Evolutionary conservation across 2,888 invertebrate species (phyloP).

Genomic region (Girardia tigrina): DNA sequence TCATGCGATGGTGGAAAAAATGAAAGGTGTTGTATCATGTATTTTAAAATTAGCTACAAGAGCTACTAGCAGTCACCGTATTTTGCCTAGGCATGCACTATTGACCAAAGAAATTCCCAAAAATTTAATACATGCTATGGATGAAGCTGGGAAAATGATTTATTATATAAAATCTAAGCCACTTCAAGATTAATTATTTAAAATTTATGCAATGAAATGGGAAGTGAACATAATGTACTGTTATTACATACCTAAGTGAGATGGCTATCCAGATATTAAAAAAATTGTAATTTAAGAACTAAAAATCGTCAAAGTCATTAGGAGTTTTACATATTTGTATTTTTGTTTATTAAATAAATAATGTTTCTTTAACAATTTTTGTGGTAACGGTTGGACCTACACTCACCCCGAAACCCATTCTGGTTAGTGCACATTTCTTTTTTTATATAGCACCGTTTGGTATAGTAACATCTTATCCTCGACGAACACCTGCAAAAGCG

Average conservation of each 20-base stretch:
- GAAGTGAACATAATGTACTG: background rate
- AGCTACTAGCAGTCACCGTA: constrained; percentile 10
- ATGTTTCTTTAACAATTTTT: too few species aligned
- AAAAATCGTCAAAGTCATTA: too few species aligned
- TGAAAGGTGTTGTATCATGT: constrained; percentile 5
- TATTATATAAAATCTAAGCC: background rate
- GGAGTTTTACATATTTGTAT: too few species aligned
- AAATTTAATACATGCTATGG: constrained; percentile 7
- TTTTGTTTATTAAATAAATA: too few species aligned
- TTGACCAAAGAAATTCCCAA: background rate
- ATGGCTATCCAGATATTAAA: background rate
- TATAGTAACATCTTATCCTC: too few species aligned
- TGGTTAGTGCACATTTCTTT: too few species aligned
- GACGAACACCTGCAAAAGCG: too few species aligned
- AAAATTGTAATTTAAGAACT: too few species aligned
- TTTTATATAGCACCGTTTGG: too few species aligned
- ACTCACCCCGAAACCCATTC: too few species aligned
- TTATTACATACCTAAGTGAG: background rate
- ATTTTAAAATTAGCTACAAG: background rate
- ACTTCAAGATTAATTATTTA: constrained; percentile 14
- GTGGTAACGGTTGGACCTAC: too few species aligned
- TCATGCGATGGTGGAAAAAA: background rate
- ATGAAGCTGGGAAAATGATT: constrained; percentile 2
- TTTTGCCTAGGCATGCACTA: constrained; percentile 7
- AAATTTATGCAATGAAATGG: background rate